Evolutionary conservation across 2,797 vertebrate species (phyloP), one percentile per base, ranked within the genome.

Genomic region (Emydoidea blandingii): DNA sequence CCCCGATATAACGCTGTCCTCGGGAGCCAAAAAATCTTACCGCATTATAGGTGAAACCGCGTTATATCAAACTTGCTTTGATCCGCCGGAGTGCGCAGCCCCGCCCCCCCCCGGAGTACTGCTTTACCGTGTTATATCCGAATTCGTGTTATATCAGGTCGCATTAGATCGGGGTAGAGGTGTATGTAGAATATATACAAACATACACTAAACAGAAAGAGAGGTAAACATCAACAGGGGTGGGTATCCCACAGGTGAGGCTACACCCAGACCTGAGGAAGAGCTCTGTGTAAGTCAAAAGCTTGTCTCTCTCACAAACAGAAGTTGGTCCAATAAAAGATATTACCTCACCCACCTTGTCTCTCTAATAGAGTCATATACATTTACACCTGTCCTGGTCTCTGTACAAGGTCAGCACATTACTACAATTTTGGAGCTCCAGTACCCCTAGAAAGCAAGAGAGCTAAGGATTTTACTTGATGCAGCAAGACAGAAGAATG

Each of bases 211-310:
- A 95, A 88, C 81, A 86, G 74, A 3, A 89, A 82, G 79, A 62
- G 93, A 94, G 81, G 25, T 79, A 96, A 89, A 94, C 80, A 11
- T 68, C 53, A 92, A 83, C 14, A 1, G 50, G 50, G 50, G 50
- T 50, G 50, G 50, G 56, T 41, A 93, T 78, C 65, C 31, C 27
- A 95, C 53, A 94, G 31, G 23, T 44, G 76, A 5, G 54, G 52
- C 16, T 31, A 57, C 65, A 34, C n/a, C n/a, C 47, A 65, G 34
- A 65, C 62, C 62, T 19, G 31, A 34, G 16, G 34, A 65, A n/a
- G 62, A 18, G 12, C 57, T 59, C 57, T 59, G 12, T 31, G 12
- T 31, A 29, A 59, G 57, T 21, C n/a, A 9, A 11, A 68, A 37
- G 65, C 9, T 37, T 37, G n/a, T 68, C 34, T 37, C 34, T n/a